These are phyloP conservation scores for Meandrina meandrites DNA, from an alignment of 92 coral and sea anemone genomes.

Conservation along the genomic window DNA sequence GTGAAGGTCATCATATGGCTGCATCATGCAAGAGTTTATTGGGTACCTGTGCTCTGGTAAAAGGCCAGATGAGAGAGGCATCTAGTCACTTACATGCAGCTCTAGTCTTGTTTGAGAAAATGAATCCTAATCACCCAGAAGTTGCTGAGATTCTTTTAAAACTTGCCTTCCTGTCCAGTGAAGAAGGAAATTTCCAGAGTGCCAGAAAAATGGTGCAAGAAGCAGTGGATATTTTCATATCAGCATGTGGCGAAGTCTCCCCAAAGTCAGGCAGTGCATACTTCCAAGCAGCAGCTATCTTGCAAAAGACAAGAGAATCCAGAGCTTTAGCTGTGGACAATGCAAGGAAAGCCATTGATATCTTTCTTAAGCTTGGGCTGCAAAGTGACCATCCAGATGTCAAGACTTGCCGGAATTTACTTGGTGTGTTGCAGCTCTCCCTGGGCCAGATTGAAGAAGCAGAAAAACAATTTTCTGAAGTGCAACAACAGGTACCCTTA, in stretches of 20 bases:
- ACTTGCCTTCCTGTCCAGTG: background rate
- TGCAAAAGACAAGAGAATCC: background rate
- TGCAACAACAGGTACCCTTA: background rate
- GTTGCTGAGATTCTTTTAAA: slow-evolving; percentile 17
- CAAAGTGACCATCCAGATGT: slow-evolving; percentile 13
- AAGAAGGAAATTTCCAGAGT: slow-evolving; percentile 3
- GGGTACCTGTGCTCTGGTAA: slow-evolving; percentile 19
- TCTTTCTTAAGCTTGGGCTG: background rate
- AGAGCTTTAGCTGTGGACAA: background rate
- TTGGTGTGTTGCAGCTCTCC: background rate
- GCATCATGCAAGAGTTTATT: slow-evolving; percentile 10
- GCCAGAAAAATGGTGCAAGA: background rate
- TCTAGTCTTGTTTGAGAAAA: background rate
- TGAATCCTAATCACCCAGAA: slow-evolving; percentile 10
- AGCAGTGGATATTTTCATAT: background rate
- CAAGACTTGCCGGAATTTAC: background rate
- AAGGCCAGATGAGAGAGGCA: background rate
- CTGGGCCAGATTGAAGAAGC: slow-evolving; percentile 17
- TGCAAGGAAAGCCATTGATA: background rate
- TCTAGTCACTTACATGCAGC: background rate
- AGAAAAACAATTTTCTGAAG: background rate
- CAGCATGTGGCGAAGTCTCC: slow-evolving; percentile 23
- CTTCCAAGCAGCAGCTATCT: slow-evolving; percentile 11
- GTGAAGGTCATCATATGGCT: slow-evolving; percentile 6
- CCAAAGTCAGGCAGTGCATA: background rate